Base-by-base conservation (phyloP, 2,797 vertebrate genomes). In the Acestrorhynchus altus region DNA sequence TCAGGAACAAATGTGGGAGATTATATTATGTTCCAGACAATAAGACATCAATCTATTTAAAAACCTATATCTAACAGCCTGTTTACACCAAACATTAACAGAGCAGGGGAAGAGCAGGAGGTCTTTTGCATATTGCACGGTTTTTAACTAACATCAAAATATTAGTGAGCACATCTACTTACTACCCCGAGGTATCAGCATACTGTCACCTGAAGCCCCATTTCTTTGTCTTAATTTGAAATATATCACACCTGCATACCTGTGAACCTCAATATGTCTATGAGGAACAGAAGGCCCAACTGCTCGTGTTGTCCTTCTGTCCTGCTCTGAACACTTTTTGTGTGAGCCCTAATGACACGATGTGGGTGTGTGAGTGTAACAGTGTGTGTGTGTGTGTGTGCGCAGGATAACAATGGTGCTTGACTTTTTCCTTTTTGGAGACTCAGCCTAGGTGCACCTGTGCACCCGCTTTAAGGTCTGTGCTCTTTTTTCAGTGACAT, bases 361-460 rank as follows among this genome's bases (percentile, higher is more conserved):
- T 60, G 51, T n/a, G 61, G 24, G 57, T 66, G 22, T 26, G 5
- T 18, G 12, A 8, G 59, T 51, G 57, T 31, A 6, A 35, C 31
- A 35, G 28, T 57, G 15, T 65, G 73, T 65, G 61, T 42, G 60
- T 42, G 65, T 26, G 47, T 69, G 28, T 69, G 31, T 54, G 31
- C 40, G n/a, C 12, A 11, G 24, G 12, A 56, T 57, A 67, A 60
- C 39, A 76, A 64, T 46, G 35, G 76, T 70, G 35, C 60, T 77
- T 81, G 79, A 76, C 64, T 69, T 73, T 54, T 52, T 63, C 49
- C 39, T 24, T 74, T 74, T 40, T 46, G 57, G 10, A 61, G 39
- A 26, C 60, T 74, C 67, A 75, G 20, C 68, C 49, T 74, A 65
- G 64, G 70, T 77, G 79, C 74, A 81, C 76, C 74, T 83, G 77